Evolutionary conservation across 1,140 invertebrate species (phyloP).

Genomic region (Macrobrachium rosenbergii): DNA sequence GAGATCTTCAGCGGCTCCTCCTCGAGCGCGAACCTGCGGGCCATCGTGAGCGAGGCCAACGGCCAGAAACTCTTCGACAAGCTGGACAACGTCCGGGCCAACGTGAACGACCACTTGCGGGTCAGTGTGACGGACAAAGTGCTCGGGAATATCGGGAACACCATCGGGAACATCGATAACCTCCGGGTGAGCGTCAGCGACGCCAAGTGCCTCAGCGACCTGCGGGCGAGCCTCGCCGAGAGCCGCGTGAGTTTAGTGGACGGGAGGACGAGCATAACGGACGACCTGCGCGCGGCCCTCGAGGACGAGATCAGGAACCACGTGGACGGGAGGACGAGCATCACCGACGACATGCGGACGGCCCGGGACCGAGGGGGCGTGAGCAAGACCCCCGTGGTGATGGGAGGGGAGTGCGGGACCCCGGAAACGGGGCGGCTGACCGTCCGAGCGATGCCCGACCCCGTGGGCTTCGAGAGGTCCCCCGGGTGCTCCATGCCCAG

Average conservation of each 20-base stretch:
- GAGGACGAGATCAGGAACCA: conserved; percentile 65
- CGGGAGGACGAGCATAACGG: conserved; percentile 57
- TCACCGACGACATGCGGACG: conserved; percentile 55
- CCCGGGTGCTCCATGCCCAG: conserved; percentile 37
- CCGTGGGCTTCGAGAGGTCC: conserved; percentile 67
- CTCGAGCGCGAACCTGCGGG: conserved; percentile 38
- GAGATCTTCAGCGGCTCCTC: conserved; percentile 11
- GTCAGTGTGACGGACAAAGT: conserved; percentile 42
- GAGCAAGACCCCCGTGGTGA: conserved; percentile 46
- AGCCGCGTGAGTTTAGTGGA: conserved; percentile 32
- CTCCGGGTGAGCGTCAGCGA: conserved; percentile 57
- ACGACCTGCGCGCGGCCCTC: conserved; percentile 46
- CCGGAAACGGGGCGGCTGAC: conserved; percentile 69
- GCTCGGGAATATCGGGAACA: too few relatives aligned
- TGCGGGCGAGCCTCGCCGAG: conserved; percentile 41
- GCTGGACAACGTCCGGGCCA: conserved; percentile 43
- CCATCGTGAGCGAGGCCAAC: conserved; percentile 40
- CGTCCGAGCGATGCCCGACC: conserved; percentile 74
- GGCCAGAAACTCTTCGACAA: conserved; percentile 43
- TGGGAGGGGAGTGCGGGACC: conserved; percentile 45
- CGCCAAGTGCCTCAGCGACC: conserved; percentile 43
- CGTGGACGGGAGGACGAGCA: conserved; percentile 63
- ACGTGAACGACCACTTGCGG: conserved; percentile 48
- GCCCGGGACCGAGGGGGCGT: conserved; percentile 27
- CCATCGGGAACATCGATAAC: conserved; percentile 42